Conservation (phyloP, 2,797 vertebrate species). For the Zalophus californianus region DNA sequence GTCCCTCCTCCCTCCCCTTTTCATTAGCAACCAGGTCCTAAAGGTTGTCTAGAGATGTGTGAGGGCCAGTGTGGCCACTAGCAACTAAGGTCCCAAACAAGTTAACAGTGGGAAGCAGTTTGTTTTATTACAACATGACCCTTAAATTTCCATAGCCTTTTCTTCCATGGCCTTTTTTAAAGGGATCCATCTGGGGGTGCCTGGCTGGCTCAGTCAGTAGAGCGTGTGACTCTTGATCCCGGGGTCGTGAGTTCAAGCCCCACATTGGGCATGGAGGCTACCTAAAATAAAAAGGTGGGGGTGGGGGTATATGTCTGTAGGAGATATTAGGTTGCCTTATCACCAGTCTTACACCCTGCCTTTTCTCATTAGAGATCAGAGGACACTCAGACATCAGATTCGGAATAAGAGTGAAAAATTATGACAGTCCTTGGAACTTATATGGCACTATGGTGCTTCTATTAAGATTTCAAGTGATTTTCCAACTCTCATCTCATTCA, state of each 20-base stretch:
- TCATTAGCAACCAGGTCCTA: background rate
- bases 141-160: background rate
- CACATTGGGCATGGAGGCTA: background rate
- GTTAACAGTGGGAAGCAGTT: constrained; percentile 46
- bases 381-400: background rate
- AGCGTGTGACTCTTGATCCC: background rate
- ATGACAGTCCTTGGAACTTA: constrained; percentile 30
- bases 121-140: constrained; percentile 40
- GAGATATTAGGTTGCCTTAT: background rate
- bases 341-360: background rate
- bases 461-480: constrained; percentile 62
- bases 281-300: background rate
- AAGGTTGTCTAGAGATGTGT: constrained; percentile 19
- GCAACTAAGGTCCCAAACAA: background rate
- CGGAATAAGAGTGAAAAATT: constrained; percentile 49
- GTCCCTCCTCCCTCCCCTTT: background rate
- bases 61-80: background rate
- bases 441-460: background rate
- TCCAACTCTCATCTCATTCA: constrained; percentile 53
- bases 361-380: constrained; percentile 43
- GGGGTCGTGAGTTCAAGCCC: background rate
- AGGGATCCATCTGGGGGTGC: background rate
- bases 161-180: background rate
- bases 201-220: background rate
- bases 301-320: background rate